Percentiles rank a stretch among this genome's conserved stretches.
phyloP scores from a whole-genome alignment of 2,888 invertebrate species.

The Latheticus oryzae region DNA sequence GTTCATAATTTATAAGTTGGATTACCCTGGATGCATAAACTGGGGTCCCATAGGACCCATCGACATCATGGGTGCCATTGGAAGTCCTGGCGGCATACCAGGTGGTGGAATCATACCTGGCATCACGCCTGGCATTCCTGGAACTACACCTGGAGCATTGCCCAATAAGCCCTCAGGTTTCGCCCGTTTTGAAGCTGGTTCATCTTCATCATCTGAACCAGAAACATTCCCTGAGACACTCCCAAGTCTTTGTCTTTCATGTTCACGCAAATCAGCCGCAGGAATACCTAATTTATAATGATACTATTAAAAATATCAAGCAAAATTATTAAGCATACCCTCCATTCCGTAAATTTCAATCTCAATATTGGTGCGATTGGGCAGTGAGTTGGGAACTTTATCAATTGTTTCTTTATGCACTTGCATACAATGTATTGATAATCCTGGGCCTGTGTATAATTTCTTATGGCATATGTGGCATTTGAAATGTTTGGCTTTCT shows the following conservation, averaged over 20 bases:
- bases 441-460: conserved; percentile 96
- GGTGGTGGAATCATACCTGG: conserved; percentile 76
- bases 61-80: conserved; percentile 72
- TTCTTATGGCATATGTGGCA: conserved; percentile 99
- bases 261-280: conserved; percentile 91
- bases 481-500: conserved; percentile 99
- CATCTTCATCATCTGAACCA: conserved; percentile 86
- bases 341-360: conserved; percentile 99
- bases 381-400: conserved; percentile 98
- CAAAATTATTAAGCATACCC: conserved; percentile 68
- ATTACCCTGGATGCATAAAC: conserved; percentile 77
- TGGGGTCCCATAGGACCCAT: conserved; percentile 82
- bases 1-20: conserved; percentile 46
- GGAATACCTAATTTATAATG: conserved; percentile 75
- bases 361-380: conserved; percentile 97
- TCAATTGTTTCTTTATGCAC: conserved; percentile 99
- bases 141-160: conserved; percentile 72
- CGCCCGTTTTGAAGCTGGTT: conserved; percentile 81
- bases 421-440: conserved; percentile 99
- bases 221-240: conserved; percentile 68
- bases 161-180: conserved; percentile 77
- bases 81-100: conserved; percentile 71
- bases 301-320: background rate
- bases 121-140: conserved; percentile 71
- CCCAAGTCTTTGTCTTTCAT: conserved; percentile 84